Evolutionary conservation across 2,797 vertebrate species (phyloP).

Genomic region (Melanotaenia boesemani): DNA sequence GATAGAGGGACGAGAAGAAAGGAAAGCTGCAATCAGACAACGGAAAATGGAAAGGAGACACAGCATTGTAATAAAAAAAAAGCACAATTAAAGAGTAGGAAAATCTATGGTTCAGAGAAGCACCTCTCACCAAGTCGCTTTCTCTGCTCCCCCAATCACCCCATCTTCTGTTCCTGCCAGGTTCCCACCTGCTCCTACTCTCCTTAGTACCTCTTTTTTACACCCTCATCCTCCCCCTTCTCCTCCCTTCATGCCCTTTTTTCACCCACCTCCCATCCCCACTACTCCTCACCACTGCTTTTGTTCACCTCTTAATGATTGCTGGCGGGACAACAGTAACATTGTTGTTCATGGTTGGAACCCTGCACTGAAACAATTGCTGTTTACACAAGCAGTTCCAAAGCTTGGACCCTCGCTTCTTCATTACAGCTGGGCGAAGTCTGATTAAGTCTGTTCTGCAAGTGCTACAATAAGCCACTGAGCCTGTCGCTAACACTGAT

Average conservation of each 20-base stretch:
- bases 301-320: conserved; percentile 86
- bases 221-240: conserved; percentile 26
- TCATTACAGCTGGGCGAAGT: conserved; percentile 68
- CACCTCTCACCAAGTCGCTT: conserved; percentile 53
- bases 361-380: conserved; percentile 86
- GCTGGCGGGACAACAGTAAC: conserved; percentile 87
- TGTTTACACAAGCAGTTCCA: conserved; percentile 89
- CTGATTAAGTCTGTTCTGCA: conserved; percentile 87
- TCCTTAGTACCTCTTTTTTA: conserved; percentile 60
- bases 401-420: conserved; percentile 77
- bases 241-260: conserved; percentile 64
- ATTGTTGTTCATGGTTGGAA: conserved; percentile 87
- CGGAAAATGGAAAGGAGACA: conserved; percentile 41
- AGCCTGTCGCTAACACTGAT: conserved; percentile 69
- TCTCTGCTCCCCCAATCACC: conserved; percentile 53
- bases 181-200: conserved; percentile 84
- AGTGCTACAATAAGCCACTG: conserved; percentile 82
- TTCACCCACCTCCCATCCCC: conserved; percentile 61
- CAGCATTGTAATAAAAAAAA: conserved; percentile 31
- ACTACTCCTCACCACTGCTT: conserved; percentile 72
- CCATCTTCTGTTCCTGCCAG: conserved; percentile 82
- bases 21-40: conserved; percentile 27
- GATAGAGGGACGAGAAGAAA: conserved; percentile 47
- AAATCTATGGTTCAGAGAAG: conserved; percentile 50
- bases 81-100: conserved; percentile 39